Base-by-base conservation (phyloP, 1,140 invertebrate species). In the Neoseiulus cucumeris region DNA sequence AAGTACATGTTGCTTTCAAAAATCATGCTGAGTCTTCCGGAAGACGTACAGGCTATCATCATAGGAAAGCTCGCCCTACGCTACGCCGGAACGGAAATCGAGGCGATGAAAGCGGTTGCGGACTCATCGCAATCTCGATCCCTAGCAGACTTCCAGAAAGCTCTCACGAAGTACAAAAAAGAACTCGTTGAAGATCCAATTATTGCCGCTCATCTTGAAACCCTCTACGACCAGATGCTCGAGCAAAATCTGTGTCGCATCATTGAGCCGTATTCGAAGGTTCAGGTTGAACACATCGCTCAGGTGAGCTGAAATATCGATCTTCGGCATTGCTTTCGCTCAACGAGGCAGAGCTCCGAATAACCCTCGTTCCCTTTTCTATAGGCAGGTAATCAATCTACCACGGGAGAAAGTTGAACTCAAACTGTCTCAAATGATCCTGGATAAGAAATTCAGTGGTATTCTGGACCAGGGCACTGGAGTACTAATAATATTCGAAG, bases 1-100 rank as follows among this genome's bases (percentile, higher is more conserved):
- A 99, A 99, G 75, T 99, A 99, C 76, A 99, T 99, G 95, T 81
- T 99, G 66, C 75, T 99, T 55, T 95, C 90, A 55, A 99, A 99
- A 81, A 97, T 98, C 68, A 96, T 97, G 91, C 78, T 98, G 17
- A 91, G 90, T 70, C 83, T 82, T 80, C 88, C 94, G 2, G 95
- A 98, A 75, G 96, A 99, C 77, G 94, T 99, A 0, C 85, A 87
- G 71, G 84, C 89, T 66, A 90, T 99, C 66, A 84, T 98, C 68
- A 90, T 90, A 72, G 94, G 92, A 42, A 99, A 99, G 80, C 76
- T 97, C 69, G 91, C 93, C 0, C 81, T 98, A 14, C 97, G 96
- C 75, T 96, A 99, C 78, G 87, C 86, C 42, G 93, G 93, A 20
- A 80, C 83, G 41, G 92, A 98, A 76, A 84, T 98, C 59, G 93